Conservation (phyloP, 2,888 invertebrate species). For the Drosophila hamatofila region DNA sequence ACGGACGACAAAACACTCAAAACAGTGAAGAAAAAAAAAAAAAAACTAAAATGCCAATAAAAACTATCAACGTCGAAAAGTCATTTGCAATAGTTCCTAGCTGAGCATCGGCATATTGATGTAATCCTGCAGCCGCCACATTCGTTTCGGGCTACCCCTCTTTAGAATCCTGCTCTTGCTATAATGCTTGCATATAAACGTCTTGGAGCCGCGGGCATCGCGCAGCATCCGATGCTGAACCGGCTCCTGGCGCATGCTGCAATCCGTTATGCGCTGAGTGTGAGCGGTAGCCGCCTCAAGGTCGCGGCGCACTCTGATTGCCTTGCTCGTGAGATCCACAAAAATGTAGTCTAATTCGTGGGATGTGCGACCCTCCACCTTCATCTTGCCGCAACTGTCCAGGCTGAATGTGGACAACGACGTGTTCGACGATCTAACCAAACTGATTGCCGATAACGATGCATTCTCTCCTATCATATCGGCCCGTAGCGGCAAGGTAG, state of each 20-base stretch:
- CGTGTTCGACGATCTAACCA: constrained; percentile 7
- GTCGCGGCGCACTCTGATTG: constrained; percentile 59
- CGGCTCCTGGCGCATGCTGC: constrained; percentile 40
- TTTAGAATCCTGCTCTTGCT: constrained; percentile 10
- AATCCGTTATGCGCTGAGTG: constrained; percentile 44
- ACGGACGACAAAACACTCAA: not conserved
- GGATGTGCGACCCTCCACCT: constrained; percentile 44
- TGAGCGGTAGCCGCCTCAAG: constrained; percentile 45
- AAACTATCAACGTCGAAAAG: constrained; percentile 7
- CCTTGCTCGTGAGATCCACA: constrained; percentile 57
- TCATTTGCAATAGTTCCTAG: constrained; percentile 2
- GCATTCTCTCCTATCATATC: not conserved
- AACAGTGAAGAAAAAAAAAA: constrained; percentile 2
- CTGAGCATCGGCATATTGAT: constrained; percentile 10
- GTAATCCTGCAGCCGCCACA: constrained; percentile 28
- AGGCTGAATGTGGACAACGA: constrained; percentile 29
- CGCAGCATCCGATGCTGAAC: constrained; percentile 46
- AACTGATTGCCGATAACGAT: not conserved
- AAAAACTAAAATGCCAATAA: not conserved
- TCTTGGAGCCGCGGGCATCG: constrained; percentile 21
- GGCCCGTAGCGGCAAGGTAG: constrained; percentile 2
- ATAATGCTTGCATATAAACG: constrained; percentile 43
- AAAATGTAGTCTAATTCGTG: constrained; percentile 50
- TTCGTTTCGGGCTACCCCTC: not conserved
- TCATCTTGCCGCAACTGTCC: constrained; percentile 12